Percentiles rank a stretch among this genome's conserved stretches.
Conservation (phyloP, 2,797 vertebrate genomes). For the Enteromius mattozi region DNA sequence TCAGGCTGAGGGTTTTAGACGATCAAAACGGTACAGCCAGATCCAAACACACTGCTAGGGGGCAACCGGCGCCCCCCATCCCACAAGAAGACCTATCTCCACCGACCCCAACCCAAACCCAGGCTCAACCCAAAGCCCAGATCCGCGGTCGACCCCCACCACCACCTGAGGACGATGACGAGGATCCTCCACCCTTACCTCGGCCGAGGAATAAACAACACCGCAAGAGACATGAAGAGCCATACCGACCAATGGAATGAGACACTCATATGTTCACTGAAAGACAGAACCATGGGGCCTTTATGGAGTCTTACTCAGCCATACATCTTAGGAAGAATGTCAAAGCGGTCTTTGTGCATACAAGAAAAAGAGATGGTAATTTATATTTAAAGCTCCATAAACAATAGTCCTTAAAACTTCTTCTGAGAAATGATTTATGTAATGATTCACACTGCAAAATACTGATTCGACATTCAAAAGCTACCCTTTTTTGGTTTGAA, state of each 20-base stretch:
- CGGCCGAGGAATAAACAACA: conserved; percentile 71
- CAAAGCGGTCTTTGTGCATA: too few relatives aligned
- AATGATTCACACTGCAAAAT: too few relatives aligned
- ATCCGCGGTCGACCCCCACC: conserved; percentile 52
- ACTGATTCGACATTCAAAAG: too few relatives aligned
- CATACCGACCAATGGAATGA: conserved; percentile 41
- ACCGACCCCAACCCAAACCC: neutral
- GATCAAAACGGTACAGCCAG: neutral
- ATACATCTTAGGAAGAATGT: too few relatives aligned
- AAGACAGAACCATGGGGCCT: neutral
- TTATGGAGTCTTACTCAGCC: neutral
- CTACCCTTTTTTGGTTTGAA: too few relatives aligned
- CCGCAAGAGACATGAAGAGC: neutral
- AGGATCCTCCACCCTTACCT: conserved; percentile 72
- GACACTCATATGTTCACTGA: neutral
- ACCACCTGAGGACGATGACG: conserved; percentile 9
- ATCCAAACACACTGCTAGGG: conserved; percentile 54
- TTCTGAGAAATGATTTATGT: too few relatives aligned
- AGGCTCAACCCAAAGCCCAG: conserved; percentile 21
- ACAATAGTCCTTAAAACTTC: too few relatives aligned
- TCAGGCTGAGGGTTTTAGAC: conserved; percentile 21
- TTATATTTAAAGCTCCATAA: too few relatives aligned
- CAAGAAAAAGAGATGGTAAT: too few relatives aligned
- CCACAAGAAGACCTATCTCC: conserved; percentile 16
- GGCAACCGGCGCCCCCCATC: conserved; percentile 55